phyloP scores from a whole-genome alignment of 2,113 vertebrate species.

The Misgurnus mizolepis region DNA sequence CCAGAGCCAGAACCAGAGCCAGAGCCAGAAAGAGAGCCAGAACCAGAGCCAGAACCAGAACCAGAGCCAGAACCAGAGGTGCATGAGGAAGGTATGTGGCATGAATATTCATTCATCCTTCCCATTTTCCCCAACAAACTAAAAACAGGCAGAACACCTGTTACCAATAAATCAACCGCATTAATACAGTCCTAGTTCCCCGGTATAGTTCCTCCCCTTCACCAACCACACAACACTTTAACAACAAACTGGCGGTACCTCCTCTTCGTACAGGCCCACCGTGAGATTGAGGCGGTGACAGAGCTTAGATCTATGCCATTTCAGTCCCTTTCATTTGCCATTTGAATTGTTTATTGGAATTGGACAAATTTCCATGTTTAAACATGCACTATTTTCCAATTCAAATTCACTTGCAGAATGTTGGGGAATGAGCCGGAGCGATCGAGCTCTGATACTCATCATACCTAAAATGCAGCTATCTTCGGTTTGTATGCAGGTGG shows the following conservation, averaged over 20 bases:
- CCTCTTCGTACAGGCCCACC: slow-evolving; percentile 62
- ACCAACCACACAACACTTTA: slow-evolving; percentile 11
- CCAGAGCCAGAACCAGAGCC: slow-evolving; percentile 65
- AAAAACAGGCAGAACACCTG: slow-evolving; percentile 13
- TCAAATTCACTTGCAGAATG: slow-evolving; percentile 16
- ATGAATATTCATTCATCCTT: slow-evolving; percentile 65
- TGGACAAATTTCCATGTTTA: not conserved
- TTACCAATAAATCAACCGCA: slow-evolving; percentile 10
- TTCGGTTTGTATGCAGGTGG: not conserved
- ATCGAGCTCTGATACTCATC: slow-evolving; percentile 5
- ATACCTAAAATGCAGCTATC: slow-evolving; percentile 13
- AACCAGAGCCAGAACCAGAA: slow-evolving; percentile 61
- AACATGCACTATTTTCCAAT: slow-evolving; percentile 11
- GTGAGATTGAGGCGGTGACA: slow-evolving; percentile 23
- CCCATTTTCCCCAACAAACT: slow-evolving; percentile 25
- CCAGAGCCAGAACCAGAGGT: slow-evolving; percentile 57
- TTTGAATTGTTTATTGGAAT: slow-evolving; percentile 18
- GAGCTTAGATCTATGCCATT: slow-evolving; percentile 1
- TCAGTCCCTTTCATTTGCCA: not conserved
- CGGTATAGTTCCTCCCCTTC: slow-evolving; percentile 9
- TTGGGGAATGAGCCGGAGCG: slow-evolving; percentile 1
- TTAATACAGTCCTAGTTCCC: slow-evolving; percentile 29
- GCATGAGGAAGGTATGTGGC: slow-evolving; percentile 82
- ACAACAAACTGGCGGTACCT: slow-evolving; percentile 50
- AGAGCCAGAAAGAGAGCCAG: slow-evolving; percentile 62